phyloP scores from a whole-genome alignment of 2,797 vertebrate species.

The Rhinella marina region DNA sequence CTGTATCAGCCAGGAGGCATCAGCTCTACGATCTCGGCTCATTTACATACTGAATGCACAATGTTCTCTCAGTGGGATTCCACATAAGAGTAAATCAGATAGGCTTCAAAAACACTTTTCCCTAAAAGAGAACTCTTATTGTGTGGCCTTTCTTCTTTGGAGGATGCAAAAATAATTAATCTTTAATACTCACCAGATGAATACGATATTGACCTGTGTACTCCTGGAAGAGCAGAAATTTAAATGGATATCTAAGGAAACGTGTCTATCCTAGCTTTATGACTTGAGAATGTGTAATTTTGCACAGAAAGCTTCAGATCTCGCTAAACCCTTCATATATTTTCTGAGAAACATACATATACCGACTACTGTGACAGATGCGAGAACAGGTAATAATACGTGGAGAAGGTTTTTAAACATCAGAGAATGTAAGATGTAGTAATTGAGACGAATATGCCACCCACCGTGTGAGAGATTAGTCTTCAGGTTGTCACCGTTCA shows the following conservation, averaged over 20 bases:
- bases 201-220: background rate
- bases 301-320: slow-evolving; percentile 14
- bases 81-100: background rate
- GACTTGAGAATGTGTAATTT: background rate
- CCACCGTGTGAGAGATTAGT: slow-evolving; percentile 30
- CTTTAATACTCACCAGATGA: background rate
- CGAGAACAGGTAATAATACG: background rate
- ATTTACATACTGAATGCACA: slow-evolving; percentile 2
- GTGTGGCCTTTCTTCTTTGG: background rate
- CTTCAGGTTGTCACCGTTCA: slow-evolving; percentile 16
- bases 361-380: background rate
- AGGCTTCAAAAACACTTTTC: background rate
- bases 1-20: background rate
- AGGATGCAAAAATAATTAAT: slow-evolving; percentile 4
- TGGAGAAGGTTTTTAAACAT: background rate
- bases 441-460: slow-evolving; percentile 14
- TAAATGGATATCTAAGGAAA: background rate
- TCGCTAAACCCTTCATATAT: slow-evolving; percentile 9
- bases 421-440: slow-evolving; percentile 21
- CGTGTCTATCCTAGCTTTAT: background rate
- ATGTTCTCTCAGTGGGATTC: slow-evolving; percentile 7
- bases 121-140: background rate
- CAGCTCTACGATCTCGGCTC: background rate
- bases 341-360: background rate
- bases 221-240: background rate